These are phyloP conservation scores for Eumaeus atala DNA, from an alignment of 1,140 invertebrate species.

Conservation along the genomic window DNA sequence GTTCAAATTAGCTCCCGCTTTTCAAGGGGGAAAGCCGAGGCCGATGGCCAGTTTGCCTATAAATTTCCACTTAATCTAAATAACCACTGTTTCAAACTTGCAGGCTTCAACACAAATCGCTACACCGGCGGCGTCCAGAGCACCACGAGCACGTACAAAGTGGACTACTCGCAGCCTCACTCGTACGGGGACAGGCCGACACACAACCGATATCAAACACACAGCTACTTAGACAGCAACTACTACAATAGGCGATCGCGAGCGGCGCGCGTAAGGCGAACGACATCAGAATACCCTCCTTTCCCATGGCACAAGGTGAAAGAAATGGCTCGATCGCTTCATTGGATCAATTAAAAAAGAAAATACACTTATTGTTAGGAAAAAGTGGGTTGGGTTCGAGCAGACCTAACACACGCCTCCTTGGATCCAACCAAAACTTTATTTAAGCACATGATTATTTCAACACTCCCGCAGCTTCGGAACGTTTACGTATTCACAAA, in stretches of 20 bases:
- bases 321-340: slow-evolving; percentile 76
- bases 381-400: slow-evolving; percentile 67
- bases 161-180: slow-evolving; percentile 68
- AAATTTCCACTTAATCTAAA: too few relatives aligned
- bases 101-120: slow-evolving; percentile 61
- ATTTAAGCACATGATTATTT: background rate
- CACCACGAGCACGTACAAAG: slow-evolving; percentile 68
- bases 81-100: slow-evolving; percentile 17
- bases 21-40: too few relatives aligned
- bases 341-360: slow-evolving; percentile 71
- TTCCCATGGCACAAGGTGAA: slow-evolving; percentile 85
- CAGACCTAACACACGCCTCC: slow-evolving; percentile 43
- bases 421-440: slow-evolving; percentile 63
- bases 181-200: slow-evolving; percentile 56
- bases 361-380: slow-evolving; percentile 36
- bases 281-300: slow-evolving; percentile 64
- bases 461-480: background rate
- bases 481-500: too few relatives aligned
- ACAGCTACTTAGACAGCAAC: slow-evolving; percentile 51
- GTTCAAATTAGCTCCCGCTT: too few relatives aligned
- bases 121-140: slow-evolving; percentile 51
- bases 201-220: slow-evolving; percentile 60
- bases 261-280: slow-evolving; percentile 65
- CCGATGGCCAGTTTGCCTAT: too few relatives aligned
- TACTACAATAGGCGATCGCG: slow-evolving; percentile 68